Conservation (phyloP, 92 coral and sea anemone species). For the Desmophyllum pertusum region DNA sequence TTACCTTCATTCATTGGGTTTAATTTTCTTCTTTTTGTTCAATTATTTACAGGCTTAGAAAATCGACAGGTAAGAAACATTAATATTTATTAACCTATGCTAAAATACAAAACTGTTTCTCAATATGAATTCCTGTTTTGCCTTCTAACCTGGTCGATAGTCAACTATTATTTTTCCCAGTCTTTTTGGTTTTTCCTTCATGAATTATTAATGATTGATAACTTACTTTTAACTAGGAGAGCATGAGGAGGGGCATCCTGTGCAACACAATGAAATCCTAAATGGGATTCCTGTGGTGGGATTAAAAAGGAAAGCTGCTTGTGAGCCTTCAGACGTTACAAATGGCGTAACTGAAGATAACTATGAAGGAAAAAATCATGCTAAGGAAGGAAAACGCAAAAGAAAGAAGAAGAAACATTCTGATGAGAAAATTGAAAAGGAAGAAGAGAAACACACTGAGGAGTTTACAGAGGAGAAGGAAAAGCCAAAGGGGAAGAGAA, state of each 20-base stretch:
- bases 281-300: constrained; percentile 13
- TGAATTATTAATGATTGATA: too few species aligned
- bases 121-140: too few species aligned
- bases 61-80: constrained; percentile 17
- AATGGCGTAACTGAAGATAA: background rate
- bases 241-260: background rate
- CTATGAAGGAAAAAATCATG: background rate
- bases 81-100: background rate
- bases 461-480: background rate
- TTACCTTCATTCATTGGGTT: too few species aligned
- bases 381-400: constrained; percentile 27
- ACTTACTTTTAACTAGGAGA: background rate
- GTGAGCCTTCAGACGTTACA: background rate
- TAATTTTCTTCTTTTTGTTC: background rate
- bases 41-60: constrained; percentile 28
- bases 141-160: background rate
- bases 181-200: too few species aligned
- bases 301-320: background rate
- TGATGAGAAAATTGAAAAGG: constrained; percentile 3
- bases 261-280: background rate
- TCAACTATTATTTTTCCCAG: background rate
- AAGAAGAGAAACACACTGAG: background rate
- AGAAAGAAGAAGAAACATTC: constrained; percentile 34
- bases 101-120: background rate
- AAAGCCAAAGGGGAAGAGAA: constrained; percentile 13